Evolutionary conservation across 2,113 vertebrate species (phyloP).

Genomic region (Macquaria ambigua): DNA sequence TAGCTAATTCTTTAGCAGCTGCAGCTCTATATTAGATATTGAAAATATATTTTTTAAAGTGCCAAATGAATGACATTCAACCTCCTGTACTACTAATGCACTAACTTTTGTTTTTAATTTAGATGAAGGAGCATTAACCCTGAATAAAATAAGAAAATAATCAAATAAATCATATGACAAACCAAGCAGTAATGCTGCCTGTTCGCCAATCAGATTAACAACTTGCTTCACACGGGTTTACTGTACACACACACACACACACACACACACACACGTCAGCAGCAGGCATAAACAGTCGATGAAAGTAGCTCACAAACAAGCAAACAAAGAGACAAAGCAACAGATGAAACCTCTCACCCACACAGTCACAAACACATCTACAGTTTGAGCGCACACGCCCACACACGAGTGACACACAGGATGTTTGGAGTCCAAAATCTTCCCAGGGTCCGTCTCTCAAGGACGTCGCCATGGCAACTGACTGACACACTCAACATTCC

Average conservation of each 20-base stretch:
- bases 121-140: background rate
- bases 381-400: slow-evolving; percentile 55
- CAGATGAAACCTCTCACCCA: slow-evolving; percentile 68
- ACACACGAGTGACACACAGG: slow-evolving; percentile 75
- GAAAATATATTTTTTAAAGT: background rate
- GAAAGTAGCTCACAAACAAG: slow-evolving; percentile 50
- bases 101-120: background rate
- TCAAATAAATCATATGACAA: background rate
- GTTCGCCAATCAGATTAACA: background rate
- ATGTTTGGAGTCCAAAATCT: slow-evolving; percentile 80
- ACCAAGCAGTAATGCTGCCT: background rate
- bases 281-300: slow-evolving; percentile 31
- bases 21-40: background rate
- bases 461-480: slow-evolving; percentile 70
- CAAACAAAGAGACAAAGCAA: slow-evolving; percentile 36
- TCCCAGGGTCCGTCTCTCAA: slow-evolving; percentile 83
- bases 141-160: background rate
- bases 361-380: slow-evolving; percentile 60
- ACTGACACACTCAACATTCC: slow-evolving; percentile 79
- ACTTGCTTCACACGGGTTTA: slow-evolving; percentile 27
- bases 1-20: background rate
- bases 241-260: background rate
- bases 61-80: background rate
- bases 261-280: background rate
- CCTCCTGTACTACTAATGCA: background rate